Percentiles rank a stretch among this genome's conserved stretches.
phyloP scores from a whole-genome alignment of 2,888 invertebrate genomes.

The Drosophila monieri region DNA sequence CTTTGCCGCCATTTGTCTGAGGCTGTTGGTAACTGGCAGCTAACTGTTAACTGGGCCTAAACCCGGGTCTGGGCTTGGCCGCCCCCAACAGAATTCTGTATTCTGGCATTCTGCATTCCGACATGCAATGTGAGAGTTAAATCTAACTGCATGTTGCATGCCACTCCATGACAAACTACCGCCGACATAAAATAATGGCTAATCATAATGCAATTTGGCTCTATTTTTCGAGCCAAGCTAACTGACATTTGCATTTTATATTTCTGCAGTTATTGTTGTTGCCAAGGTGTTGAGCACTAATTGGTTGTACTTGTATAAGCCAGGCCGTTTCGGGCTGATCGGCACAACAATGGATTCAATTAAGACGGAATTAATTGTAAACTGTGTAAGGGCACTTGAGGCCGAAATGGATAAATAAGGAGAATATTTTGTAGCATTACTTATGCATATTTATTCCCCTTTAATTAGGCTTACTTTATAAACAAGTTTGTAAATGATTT shows the following conservation, averaged over 20 bases:
- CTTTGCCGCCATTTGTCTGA: conserved; percentile 63
- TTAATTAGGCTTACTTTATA: not conserved
- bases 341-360: conserved; percentile 26
- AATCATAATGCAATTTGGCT: conserved; percentile 63
- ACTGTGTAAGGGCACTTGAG: conserved; percentile 18
- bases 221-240: conserved; percentile 32
- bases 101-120: conserved; percentile 62
- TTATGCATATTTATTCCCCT: conserved; percentile 8
- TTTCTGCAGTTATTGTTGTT: conserved; percentile 26
- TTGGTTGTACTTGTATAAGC: conserved; percentile 12
- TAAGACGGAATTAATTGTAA: conserved; percentile 14
- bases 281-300: conserved; percentile 46
- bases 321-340: conserved; percentile 17
- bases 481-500: not conserved
- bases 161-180: conserved; percentile 43
- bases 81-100: conserved; percentile 52
- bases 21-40: conserved; percentile 16
- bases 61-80: conserved; percentile 34
- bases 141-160: conserved; percentile 76
- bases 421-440: conserved; percentile 24
- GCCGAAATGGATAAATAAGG: conserved; percentile 16
- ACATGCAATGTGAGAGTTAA: conserved; percentile 62
- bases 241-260: conserved; percentile 53
- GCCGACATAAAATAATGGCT: conserved; percentile 63
- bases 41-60: conserved; percentile 54